Conservation (phyloP, 2,113 vertebrate species). For the Suncus etruscus region DNA sequence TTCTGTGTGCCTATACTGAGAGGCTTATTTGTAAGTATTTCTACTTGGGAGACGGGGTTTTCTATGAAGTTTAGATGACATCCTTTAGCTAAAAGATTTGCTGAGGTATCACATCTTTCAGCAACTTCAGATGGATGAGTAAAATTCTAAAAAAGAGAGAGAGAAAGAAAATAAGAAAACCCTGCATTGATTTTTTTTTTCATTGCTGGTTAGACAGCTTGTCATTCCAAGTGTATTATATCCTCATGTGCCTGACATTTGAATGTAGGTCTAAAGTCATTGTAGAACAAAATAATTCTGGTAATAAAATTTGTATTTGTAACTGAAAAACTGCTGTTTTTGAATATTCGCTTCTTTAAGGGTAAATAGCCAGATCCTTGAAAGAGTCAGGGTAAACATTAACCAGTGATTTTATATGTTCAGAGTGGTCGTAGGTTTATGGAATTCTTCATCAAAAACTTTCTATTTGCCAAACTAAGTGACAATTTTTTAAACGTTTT, state of each 20-base stretch:
- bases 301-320: slow-evolving; percentile 24
- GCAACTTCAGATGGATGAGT: slow-evolving; percentile 89
- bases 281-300: slow-evolving; percentile 53
- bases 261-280: slow-evolving; percentile 16
- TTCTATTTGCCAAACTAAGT: not conserved
- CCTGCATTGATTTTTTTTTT: slow-evolving; percentile 55
- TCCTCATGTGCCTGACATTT: not conserved
- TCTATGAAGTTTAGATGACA: slow-evolving; percentile 89
- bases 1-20: slow-evolving; percentile 87
- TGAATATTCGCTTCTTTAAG: slow-evolving; percentile 38
- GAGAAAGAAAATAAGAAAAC: slow-evolving; percentile 68
- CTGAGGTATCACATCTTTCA: slow-evolving; percentile 92
- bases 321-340: not conserved
- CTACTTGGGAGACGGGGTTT: slow-evolving; percentile 90
- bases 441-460: not conserved
- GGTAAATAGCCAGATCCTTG: not conserved
- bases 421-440: not conserved
- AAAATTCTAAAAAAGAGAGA: slow-evolving; percentile 92
- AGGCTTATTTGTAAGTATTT: slow-evolving; percentile 89
- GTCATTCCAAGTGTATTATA: not conserved
- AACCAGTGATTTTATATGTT: not conserved
- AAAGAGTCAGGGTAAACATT: not conserved
- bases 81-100: slow-evolving; percentile 90
- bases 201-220: slow-evolving; percentile 25
- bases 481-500: not conserved